phyloP scores from a whole-genome alignment of 2,888 invertebrate species.

The Nineta flava region DNA sequence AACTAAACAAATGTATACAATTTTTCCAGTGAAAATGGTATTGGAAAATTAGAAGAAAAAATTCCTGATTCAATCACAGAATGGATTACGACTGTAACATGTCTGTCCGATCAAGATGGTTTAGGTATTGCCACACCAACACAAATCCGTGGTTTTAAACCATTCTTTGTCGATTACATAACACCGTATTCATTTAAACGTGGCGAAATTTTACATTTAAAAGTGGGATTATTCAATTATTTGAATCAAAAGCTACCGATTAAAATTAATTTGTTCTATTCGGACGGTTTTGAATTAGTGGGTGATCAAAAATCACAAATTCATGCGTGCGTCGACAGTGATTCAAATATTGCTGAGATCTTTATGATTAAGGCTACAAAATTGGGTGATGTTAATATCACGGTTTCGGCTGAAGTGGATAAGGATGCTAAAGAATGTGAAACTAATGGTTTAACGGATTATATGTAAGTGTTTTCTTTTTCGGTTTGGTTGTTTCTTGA shows the following conservation, averaged over 20 bases:
- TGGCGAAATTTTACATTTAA: slow-evolving; percentile 45
- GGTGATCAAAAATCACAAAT: slow-evolving; percentile 12
- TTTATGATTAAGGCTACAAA: slow-evolving; percentile 20
- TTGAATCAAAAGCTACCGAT: slow-evolving; percentile 51
- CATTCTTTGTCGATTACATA: slow-evolving; percentile 58
- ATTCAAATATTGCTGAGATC: slow-evolving; percentile 20
- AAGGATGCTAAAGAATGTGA: slow-evolving; percentile 30
- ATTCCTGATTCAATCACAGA: slow-evolving; percentile 45
- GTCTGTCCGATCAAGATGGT: slow-evolving; percentile 30
- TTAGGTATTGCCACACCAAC: slow-evolving; percentile 29
- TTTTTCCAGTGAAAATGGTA: slow-evolving; percentile 23
- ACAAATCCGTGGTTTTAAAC: slow-evolving; percentile 41
- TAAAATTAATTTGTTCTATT: slow-evolving; percentile 21
- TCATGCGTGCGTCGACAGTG: slow-evolving; percentile 20
- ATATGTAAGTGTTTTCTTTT: slow-evolving; percentile 26
- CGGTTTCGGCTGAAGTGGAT: slow-evolving; percentile 31
- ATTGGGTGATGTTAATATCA: slow-evolving; percentile 29
- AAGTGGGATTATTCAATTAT: slow-evolving; percentile 57
- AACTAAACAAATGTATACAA: too few species aligned
- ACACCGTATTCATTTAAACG: slow-evolving; percentile 48
- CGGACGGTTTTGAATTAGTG: slow-evolving; percentile 18
- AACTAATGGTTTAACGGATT: slow-evolving; percentile 29
- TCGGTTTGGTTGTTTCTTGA: too few species aligned
- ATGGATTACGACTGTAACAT: slow-evolving; percentile 40
- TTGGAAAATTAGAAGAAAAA: slow-evolving; percentile 23